These are phyloP conservation scores for Turritopsis rubra DNA, from an alignment of 30 jellyfish, hydroid and myxozoan species.

Conservation along the genomic window DNA sequence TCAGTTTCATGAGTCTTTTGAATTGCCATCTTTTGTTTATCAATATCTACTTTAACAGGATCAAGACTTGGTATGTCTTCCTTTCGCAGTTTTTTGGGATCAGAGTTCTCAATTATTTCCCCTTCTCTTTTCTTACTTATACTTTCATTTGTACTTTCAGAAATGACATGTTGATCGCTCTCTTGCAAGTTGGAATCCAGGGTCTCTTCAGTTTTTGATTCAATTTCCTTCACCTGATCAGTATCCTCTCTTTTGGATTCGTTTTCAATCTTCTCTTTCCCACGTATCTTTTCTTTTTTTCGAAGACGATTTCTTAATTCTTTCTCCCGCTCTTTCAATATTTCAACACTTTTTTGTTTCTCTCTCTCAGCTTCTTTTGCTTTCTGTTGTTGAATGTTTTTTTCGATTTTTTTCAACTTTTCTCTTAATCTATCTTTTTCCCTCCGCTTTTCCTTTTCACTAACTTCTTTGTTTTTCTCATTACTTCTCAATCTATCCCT, in stretches of 20 bases:
- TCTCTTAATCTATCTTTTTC: constrained; percentile 15
- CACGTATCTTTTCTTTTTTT: constrained; percentile 18
- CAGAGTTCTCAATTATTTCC: background rate
- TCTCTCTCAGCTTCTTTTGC: constrained; percentile 25
- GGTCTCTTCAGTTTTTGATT: background rate
- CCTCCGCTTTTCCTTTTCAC: constrained; percentile 24
- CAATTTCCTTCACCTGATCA: background rate
- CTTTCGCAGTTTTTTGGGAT: background rate
- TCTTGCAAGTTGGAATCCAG: background rate
- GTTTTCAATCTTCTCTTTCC: constrained; percentile 2
- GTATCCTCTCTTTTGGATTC: background rate
- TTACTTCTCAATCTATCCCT: constrained; percentile 17
- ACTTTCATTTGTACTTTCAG: constrained; percentile 7
- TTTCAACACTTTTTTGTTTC: constrained; percentile 19
- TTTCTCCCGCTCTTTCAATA: constrained; percentile 25
- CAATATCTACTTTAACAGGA: background rate
- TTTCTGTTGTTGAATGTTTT: constrained; percentile 26
- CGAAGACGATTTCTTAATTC: constrained; percentile 26
- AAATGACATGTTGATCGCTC: background rate
- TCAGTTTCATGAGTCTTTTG: constrained; percentile 8
- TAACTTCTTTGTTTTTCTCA: background rate
- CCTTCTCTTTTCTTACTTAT: background rate
- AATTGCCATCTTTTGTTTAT: constrained; percentile 2
- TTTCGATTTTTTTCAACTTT: constrained; percentile 28
- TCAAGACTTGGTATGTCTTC: background rate